Conservation (phyloP, 2,888 invertebrate species). For the Drosophila crucigera region DNA sequence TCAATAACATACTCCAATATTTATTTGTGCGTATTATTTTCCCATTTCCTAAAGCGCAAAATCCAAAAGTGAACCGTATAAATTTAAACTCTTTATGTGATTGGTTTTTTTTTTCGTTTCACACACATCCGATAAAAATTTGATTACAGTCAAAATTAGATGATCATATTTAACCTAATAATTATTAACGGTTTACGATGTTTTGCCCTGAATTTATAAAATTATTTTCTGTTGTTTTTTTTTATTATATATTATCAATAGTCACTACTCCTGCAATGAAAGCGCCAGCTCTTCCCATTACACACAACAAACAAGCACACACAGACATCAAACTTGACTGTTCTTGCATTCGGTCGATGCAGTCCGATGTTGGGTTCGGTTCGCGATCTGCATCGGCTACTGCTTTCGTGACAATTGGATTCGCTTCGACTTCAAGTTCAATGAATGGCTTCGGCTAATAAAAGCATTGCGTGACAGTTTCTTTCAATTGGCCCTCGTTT, state of each 20-base stretch:
- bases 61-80: constrained; percentile 19
- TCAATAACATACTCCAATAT: constrained; percentile 6
- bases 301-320: constrained; percentile 6
- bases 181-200: constrained; percentile 59
- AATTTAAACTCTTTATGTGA: constrained; percentile 30
- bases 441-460: constrained; percentile 60
- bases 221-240: constrained; percentile 15
- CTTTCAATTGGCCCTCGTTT: constrained; percentile 20
- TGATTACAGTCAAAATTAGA: constrained; percentile 49
- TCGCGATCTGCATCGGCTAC: constrained; percentile 53
- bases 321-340: constrained; percentile 5
- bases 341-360: constrained; percentile 10
- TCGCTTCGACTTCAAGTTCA: constrained; percentile 82
- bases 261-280: neutral
- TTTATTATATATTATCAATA: neutral
- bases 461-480: constrained; percentile 53
- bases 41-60: constrained; percentile 40
- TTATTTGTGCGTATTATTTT: constrained; percentile 9
- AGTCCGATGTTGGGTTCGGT: constrained; percentile 6
- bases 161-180: constrained; percentile 61
- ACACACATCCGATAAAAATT: constrained; percentile 64
- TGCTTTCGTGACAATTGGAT: constrained; percentile 78
- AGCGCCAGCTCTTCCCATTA: neutral
- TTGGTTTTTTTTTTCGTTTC: constrained; percentile 42
- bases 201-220: constrained; percentile 40